Conservation (phyloP, 2,888 invertebrate species). For the Drosophila yooni region DNA sequence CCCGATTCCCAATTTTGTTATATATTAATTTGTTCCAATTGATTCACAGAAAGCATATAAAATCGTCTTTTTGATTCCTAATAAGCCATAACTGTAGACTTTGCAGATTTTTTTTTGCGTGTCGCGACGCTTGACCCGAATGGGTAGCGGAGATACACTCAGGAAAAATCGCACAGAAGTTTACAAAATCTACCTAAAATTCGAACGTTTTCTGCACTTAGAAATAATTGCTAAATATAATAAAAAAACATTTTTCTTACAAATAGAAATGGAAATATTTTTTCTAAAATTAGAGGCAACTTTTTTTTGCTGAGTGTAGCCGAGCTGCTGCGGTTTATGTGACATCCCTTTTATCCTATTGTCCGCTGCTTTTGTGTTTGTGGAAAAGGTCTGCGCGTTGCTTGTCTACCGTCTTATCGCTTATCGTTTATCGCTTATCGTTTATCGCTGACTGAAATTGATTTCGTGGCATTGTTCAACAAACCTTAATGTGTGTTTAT, state of each 20-base stretch:
- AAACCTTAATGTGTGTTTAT: neutral
- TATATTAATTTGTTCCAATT: neutral
- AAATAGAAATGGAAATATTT: neutral
- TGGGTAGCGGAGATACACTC: neutral
- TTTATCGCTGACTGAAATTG: slow-evolving; percentile 68
- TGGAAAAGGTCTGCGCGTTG: slow-evolving; percentile 42
- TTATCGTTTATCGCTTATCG: slow-evolving; percentile 58
- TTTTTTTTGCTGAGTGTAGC: neutral
- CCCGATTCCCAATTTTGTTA: neutral
- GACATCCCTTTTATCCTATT: slow-evolving; percentile 32
- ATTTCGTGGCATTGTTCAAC: slow-evolving; percentile 61
- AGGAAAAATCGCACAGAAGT: neutral
- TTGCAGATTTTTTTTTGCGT: slow-evolving; percentile 13
- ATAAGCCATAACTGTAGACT: slow-evolving; percentile 30
- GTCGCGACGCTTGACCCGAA: slow-evolving; percentile 34
- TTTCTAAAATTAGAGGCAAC: neutral
- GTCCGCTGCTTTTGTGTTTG: slow-evolving; percentile 43
- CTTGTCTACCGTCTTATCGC: slow-evolving; percentile 57
- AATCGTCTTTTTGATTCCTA: slow-evolving; percentile 6
- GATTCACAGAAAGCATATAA: neutral
- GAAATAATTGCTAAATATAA: neutral
- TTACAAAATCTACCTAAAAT: rapidly evolving
- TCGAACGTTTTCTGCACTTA: neutral
- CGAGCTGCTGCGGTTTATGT: slow-evolving; percentile 10
- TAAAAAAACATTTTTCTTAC: neutral